Conservation (phyloP, 2,888 invertebrate genomes). For the Schrankia costaestrigalis region DNA sequence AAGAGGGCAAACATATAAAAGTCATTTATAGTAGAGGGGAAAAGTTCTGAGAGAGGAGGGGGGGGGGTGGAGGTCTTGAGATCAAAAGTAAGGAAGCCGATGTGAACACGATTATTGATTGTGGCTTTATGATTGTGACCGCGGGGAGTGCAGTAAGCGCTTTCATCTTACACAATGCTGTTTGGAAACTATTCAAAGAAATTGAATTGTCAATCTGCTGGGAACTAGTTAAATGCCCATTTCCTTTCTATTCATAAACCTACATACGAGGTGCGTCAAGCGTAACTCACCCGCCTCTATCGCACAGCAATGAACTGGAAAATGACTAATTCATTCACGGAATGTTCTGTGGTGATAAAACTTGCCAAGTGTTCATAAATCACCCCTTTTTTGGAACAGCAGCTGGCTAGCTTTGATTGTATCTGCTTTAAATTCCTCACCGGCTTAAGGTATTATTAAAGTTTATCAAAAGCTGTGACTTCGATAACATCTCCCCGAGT, state of each 20-base stretch:
- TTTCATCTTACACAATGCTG: conserved; percentile 1
- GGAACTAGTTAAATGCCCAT: not conserved
- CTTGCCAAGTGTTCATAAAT: conserved; percentile 28
- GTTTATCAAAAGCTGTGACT: conserved; percentile 31
- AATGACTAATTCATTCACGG: too few relatives aligned
- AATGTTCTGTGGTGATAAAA: too few relatives aligned
- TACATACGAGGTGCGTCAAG: too few relatives aligned
- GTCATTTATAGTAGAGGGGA: too few relatives aligned
- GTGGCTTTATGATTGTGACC: conserved; percentile 1
- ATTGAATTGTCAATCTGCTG: not conserved
- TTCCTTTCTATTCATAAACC: too few relatives aligned
- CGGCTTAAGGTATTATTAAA: conserved; percentile 33
- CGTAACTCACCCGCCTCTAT: too few relatives aligned
- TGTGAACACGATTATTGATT: conserved; percentile 1
- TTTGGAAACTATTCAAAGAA: not conserved
- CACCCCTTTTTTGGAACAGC: conserved; percentile 19
- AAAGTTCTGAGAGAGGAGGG: too few relatives aligned
- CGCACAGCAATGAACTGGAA: too few relatives aligned
- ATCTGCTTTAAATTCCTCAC: conserved; percentile 29
- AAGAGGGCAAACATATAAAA: conserved; percentile 32
- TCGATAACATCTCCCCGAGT: conserved; percentile 43
- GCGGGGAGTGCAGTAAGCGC: conserved; percentile 2
- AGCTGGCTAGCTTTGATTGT: conserved; percentile 28
- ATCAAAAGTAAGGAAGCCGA: conserved; percentile 10
- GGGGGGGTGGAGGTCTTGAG: conserved; percentile 7